phyloP scores from a whole-genome alignment of 2,888 invertebrate species.

The Drosophila nr. medialis region DNA sequence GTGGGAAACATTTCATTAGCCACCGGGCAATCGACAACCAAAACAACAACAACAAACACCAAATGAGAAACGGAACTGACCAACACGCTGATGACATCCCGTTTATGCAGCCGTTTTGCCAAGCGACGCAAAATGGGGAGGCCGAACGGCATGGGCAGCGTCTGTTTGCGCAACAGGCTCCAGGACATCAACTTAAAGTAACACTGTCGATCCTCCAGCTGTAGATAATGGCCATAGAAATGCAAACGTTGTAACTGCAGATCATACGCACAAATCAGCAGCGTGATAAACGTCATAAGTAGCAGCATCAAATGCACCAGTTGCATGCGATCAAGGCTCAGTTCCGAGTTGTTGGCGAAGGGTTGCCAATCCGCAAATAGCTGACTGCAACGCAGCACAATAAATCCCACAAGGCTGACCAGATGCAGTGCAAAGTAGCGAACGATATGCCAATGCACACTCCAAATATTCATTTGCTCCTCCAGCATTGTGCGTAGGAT shows the following conservation, averaged over 20 bases:
- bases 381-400: neutral
- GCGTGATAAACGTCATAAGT: conserved; percentile 17
- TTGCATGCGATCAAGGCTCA: conserved; percentile 36
- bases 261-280: conserved; percentile 37
- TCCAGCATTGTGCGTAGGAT: conserved; percentile 33
- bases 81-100: conserved; percentile 54
- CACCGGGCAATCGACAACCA: neutral
- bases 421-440: conserved; percentile 52
- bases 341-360: neutral
- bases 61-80: conserved; percentile 30
- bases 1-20: conserved; percentile 12
- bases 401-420: conserved; percentile 39
- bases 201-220: conserved; percentile 40
- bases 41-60: neutral
- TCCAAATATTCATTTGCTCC: conserved; percentile 36
- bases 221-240: conserved; percentile 37
- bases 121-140: conserved; percentile 43
- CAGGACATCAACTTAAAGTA: conserved; percentile 53
- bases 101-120: conserved; percentile 18
- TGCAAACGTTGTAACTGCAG: conserved; percentile 39
- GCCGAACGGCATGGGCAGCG: conserved; percentile 53
- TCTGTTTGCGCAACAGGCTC: conserved; percentile 45
- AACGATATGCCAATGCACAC: conserved; percentile 38
- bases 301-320: conserved; percentile 35
- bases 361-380: neutral